Percentiles rank a stretch among this genome's conserved stretches.
Conservation (phyloP, 2,113 vertebrate genomes). For the Leucoraja erinaceus region DNA sequence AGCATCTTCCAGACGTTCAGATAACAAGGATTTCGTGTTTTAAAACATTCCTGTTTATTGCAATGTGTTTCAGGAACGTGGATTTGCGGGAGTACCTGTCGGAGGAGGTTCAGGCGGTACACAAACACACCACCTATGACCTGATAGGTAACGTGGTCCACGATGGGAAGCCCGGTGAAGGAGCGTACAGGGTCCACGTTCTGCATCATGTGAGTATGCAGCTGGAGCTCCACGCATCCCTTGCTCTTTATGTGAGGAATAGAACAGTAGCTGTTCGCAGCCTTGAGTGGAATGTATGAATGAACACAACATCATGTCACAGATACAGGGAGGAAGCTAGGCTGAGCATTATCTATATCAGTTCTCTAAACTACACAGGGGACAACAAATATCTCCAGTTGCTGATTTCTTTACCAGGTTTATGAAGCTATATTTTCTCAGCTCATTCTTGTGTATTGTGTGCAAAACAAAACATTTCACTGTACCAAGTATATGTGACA, state of each 20-base stretch:
- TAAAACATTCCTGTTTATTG: neutral
- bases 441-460: no score
- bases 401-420: neutral
- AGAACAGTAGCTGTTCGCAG: neutral
- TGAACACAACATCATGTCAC: neutral
- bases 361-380: neutral
- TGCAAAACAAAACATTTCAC: neutral
- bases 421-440: no score
- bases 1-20: no score
- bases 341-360: neutral
- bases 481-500: neutral
- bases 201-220: conserved; percentile 77
- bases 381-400: neutral
- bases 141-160: conserved; percentile 88
- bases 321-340: neutral
- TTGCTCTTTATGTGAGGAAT: neutral
- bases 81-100: conserved; percentile 86
- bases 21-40: no score
- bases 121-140: conserved; percentile 82
- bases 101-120: conserved; percentile 76
- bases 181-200: conserved; percentile 89
- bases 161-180: conserved; percentile 83
- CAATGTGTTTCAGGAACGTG: conserved; percentile 63
- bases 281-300: neutral
- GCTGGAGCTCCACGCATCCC: neutral